Conservation (phyloP, 2,888 invertebrate species). For the Auanema freiburgensis region DNA sequence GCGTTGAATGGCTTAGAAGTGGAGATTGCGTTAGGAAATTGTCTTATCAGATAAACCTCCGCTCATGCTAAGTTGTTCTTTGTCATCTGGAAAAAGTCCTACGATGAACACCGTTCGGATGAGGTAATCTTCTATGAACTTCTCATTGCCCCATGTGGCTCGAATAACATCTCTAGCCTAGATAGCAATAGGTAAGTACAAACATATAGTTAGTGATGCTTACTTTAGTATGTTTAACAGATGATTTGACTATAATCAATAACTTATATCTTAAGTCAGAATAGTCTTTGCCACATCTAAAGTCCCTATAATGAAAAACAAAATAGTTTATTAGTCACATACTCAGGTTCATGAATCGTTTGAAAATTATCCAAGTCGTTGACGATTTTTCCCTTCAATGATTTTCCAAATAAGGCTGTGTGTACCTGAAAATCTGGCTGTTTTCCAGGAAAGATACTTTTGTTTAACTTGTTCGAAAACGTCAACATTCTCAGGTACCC, state of each 20-base stretch:
- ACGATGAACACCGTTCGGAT: slow-evolving; percentile 19
- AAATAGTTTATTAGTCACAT: neutral
- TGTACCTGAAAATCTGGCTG: too few species aligned
- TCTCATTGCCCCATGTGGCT: slow-evolving; percentile 17
- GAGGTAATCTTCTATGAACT: slow-evolving; percentile 18
- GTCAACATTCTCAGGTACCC: neutral
- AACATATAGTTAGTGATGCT: neutral
- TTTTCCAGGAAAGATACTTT: too few species aligned
- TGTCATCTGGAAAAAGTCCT: slow-evolving; percentile 15
- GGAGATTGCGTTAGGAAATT: neutral
- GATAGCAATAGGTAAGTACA: too few species aligned
- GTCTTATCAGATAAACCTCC: neutral
- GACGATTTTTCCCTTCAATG: too few species aligned
- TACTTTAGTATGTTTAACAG: slow-evolving; percentile 11
- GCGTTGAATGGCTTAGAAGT: slow-evolving; percentile 14
- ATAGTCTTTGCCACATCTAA: slow-evolving; percentile 1
- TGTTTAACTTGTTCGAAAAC: too few species aligned
- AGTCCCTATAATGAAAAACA: slow-evolving; percentile 7
- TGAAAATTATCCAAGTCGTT: neutral
- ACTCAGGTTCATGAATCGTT: slow-evolving; percentile 1
- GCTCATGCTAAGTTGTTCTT: slow-evolving; percentile 18
- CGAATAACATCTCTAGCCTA: slow-evolving; percentile 19
- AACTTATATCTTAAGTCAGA: slow-evolving; percentile 12
- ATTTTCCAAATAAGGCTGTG: too few species aligned
- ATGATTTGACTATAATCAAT: slow-evolving; percentile 16